phyloP scores from a whole-genome alignment of 2,113 vertebrate genomes.

The Eupsittula cactorum region DNA sequence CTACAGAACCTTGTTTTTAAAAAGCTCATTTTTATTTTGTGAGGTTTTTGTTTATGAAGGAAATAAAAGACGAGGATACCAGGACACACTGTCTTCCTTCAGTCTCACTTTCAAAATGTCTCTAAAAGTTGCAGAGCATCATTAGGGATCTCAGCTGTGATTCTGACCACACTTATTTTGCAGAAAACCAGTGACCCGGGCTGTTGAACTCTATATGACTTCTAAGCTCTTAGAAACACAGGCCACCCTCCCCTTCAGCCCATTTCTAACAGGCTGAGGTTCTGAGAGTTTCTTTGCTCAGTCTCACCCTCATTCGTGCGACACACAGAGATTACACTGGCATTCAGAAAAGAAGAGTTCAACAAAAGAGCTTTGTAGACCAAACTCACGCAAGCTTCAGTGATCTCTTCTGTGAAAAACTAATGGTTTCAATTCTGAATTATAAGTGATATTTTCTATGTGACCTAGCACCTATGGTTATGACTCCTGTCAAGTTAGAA shows the following conservation, averaged over 20 bases:
- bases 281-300: neutral
- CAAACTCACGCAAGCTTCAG: neutral
- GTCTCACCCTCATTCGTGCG: accelerated
- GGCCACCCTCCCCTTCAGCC: neutral
- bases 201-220: neutral
- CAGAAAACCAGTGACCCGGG: neutral
- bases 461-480: neutral
- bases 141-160: neutral
- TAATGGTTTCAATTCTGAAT: neutral
- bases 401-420: neutral
- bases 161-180: neutral
- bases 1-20: neutral
- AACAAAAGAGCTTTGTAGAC: constrained; percentile 11
- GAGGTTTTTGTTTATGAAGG: neutral
- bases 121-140: neutral
- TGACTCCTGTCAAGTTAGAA: neutral
- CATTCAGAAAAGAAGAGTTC: neutral
- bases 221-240: neutral
- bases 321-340: neutral
- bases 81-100: neutral
- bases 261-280: neutral
- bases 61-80: neutral
- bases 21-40: neutral
- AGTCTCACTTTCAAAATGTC: neutral
- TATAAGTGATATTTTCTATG: neutral